Base-by-base conservation (phyloP, 2,797 vertebrate genomes). In the Neoniphon sammara region DNA sequence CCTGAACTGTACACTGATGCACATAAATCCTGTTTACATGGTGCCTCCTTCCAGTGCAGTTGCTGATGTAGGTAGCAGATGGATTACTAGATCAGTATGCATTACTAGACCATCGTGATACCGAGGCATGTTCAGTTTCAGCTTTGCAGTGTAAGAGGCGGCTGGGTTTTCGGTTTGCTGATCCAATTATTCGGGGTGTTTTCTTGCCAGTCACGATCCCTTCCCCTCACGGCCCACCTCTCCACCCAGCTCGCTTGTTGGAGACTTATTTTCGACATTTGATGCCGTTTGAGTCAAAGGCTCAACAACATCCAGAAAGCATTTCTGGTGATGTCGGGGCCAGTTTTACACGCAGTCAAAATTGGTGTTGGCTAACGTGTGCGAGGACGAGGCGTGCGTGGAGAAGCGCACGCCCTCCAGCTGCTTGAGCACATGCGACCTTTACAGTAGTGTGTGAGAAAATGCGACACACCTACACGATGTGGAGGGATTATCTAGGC, bases 191-290 rank as follows among this genome's bases (percentile, higher is more conserved):
- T 90, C 86, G 68, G 85, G 67, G 75, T 84, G 69, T 87, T 87
- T 88, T 77, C 78, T 62, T 69, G 72, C 72, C 68, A 84, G 83
- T 85, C 85, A 85, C 59, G 65, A 82, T 42, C 30, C 47, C 6
- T 18, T 77, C 77, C 61, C 68, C 81, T 85, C 71, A 57, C 77
- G 70, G 73, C 80, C 83, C 82, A 84, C 80, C 74, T 83, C 82
- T 79, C 69, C 60, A 76, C 70, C 73, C 75, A 84, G 21, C 36
- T 17, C 34, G 7, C 50, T 63, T 42, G n/a, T n/a, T n/a, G n/a
- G n/a, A n/a, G n/a, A n/a, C n/a, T n/a, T n/a, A n/a, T n/a, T 92
- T 89, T 91, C 90, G 90, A 91, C 91, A 91, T 83, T 82, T 77
- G 31, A 76, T 88, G 87, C 88, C 83, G 77, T 90, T 87, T 91